Conservation (phyloP, 2,888 invertebrate genomes). For the Pollenia amentaria region DNA sequence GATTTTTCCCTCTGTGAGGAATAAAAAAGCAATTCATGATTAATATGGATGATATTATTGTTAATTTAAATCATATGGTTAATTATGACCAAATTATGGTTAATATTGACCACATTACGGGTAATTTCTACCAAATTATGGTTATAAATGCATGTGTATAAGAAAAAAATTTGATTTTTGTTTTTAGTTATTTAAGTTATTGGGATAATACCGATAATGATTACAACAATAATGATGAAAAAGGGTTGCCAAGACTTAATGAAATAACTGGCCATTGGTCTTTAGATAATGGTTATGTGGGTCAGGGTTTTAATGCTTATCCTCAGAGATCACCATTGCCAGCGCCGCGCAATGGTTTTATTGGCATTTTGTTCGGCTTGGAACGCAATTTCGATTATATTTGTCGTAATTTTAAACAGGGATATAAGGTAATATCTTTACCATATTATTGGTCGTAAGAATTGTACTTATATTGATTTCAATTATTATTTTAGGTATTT, state of each 20-base stretch:
- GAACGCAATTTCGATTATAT: slow-evolving; percentile 88
- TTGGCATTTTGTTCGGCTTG: slow-evolving; percentile 87
- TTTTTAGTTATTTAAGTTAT: slow-evolving; percentile 77
- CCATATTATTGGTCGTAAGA: background rate
- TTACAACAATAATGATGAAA: slow-evolving; percentile 79
- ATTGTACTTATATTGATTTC: background rate
- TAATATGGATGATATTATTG: too few species aligned
- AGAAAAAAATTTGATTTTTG: background rate
- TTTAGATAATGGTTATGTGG: slow-evolving; percentile 87
- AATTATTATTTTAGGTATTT: slow-evolving; percentile 78
- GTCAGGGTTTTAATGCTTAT: slow-evolving; percentile 87
- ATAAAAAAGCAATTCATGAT: too few species aligned
- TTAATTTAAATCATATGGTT: too few species aligned
- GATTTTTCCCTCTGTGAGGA: too few species aligned
- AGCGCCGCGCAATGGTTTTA: slow-evolving; percentile 88
- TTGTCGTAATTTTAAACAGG: slow-evolving; percentile 90
- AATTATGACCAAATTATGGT: too few species aligned
- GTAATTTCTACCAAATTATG: too few species aligned
- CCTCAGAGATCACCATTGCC: slow-evolving; percentile 88
- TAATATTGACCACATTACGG: too few species aligned
- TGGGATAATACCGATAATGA: slow-evolving; percentile 79
- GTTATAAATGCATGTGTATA: background rate
- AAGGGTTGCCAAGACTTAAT: slow-evolving; percentile 75
- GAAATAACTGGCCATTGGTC: slow-evolving; percentile 85
- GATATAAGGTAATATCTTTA: slow-evolving; percentile 86